Evolutionary conservation across 2,888 invertebrate species (phyloP), one percentile per base, ranked within the genome.

Genomic region (Leucophenga maculata): DNA sequence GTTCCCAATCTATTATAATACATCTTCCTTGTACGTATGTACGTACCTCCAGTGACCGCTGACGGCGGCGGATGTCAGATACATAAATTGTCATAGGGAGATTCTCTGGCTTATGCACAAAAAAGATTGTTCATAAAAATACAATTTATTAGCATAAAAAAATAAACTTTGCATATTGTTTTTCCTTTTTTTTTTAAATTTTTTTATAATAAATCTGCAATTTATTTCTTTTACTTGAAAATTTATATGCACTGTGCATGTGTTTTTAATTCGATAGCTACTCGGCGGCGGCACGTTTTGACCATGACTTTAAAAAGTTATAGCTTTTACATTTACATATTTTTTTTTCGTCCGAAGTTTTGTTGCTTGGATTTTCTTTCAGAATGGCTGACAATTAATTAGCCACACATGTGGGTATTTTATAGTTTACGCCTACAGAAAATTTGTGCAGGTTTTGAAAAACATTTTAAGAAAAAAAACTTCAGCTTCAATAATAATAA

Each of bases 81-180:
- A 81, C 83, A 80, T 80, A 81, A 80, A 80, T 80, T 81, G 83
- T 78, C 22, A 18, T 18, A 55, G 54, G 22, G 54, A 75, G 69
- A 67, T 70, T 76, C 77, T 72, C 76, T 16, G 16, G 50, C 50
- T 13, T 59, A 31, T 75, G 74, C 79, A 80, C 83, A 80, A 80
- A 84, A 81, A 75, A 69, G 70, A 70, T 69, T 69, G 70, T 75
- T 75, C 79, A 80, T 84, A 80, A 80, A 84, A 81, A 75, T 84
- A 83, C 83, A 84, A 80, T 80, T 83, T 84, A 80, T 84, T 84
- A 84, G 83, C 80, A 78, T 81, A 77, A 75, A n/a, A 79, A 80
- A 80, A 75, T 74, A 73, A 55, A 75, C 62, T 69, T 55, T 55
- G 72, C 39, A 18, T 60, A 18, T 39, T 26, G 39, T 57, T 67